Conservation (phyloP, 1,140 invertebrate species). For the Trichonephila clavata region DNA sequence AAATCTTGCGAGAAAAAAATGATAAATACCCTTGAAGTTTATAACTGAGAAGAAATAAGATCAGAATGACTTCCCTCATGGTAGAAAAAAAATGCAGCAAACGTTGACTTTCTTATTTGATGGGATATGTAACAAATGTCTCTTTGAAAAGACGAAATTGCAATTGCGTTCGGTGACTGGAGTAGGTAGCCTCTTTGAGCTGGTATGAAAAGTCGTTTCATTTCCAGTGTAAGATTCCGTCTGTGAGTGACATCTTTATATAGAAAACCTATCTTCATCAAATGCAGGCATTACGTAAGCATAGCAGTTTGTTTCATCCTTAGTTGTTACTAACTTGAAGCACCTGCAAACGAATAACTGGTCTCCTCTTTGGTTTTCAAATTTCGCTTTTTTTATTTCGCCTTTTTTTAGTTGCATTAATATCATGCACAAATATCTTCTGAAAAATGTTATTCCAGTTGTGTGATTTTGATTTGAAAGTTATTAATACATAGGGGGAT, state of each 20-base stretch:
- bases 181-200: conserved; percentile 4
- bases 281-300: conserved; percentile 5
- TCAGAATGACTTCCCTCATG: no score
- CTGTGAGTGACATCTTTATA: conserved; percentile 34
- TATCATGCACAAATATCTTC: background rate
- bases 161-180: background rate
- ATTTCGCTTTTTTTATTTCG: background rate
- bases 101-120: background rate
- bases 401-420: background rate
- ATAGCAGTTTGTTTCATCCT: background rate
- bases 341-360: background rate
- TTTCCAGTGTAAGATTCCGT: conserved; percentile 7
- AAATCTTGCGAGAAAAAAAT: no score
- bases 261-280: conserved; percentile 39
- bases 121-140: background rate
- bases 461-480: background rate
- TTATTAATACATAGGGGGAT: background rate
- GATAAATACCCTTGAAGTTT: background rate
- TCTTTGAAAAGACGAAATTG: background rate
- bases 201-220: conserved; percentile 31
- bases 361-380: background rate
- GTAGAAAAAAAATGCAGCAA: background rate
- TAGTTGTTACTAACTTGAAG: background rate
- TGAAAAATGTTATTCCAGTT: background rate
- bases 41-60: background rate